Evolutionary conservation across 2,888 invertebrate species (phyloP), one percentile per base, ranked within the genome.

Genomic region (Vanessa cardui): DNA sequence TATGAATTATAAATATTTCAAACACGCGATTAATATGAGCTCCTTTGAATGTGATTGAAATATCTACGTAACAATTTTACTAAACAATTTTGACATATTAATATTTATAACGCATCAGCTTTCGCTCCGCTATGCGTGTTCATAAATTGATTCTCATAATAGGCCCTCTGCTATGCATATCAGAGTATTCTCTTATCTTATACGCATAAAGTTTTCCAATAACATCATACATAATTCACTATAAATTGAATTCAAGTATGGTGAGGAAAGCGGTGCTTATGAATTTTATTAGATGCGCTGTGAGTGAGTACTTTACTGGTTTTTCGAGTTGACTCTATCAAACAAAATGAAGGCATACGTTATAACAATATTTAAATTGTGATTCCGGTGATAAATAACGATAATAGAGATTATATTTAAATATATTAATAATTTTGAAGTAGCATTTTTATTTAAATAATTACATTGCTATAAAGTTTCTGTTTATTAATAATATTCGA

Each of bases 141-240:
- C 65, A 70, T 72, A 70, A 72, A 67, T 65, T 61, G 56, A 68
- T 71, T 71, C 69, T 66, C 58, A 69, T 71, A 71, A 71, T 21
- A 71, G 63, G 56, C 58, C 61, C 12, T 58, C 66, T 62, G 61
- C 61, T 58, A 54, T 59, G 71, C 71, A 71, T 71, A 66, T 69
- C 62, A 33, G 69, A 66, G 66, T 64, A 72, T 69, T 59, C 52
- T 66, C 72, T 72, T 72, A 72, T 72, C 72, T 70, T 18, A 52
- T 59, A 67, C 59, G 64, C 62, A 63, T 67, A 69, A 33, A 65
- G 60, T 70, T 72, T 70, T 72, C 67, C 67, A 62, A 70, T 70
- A 65, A 58, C 58, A 31, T 69, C 62, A 72, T 67, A 72, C 62
- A 72, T 72, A 72, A 69, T 70, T 72, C 71, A 68, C 64, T 64